Percentiles rank a stretch among this genome's conserved stretches.
phyloP scores from a whole-genome alignment of 2,797 vertebrate species.

The Myiothlypis coronata region DNA sequence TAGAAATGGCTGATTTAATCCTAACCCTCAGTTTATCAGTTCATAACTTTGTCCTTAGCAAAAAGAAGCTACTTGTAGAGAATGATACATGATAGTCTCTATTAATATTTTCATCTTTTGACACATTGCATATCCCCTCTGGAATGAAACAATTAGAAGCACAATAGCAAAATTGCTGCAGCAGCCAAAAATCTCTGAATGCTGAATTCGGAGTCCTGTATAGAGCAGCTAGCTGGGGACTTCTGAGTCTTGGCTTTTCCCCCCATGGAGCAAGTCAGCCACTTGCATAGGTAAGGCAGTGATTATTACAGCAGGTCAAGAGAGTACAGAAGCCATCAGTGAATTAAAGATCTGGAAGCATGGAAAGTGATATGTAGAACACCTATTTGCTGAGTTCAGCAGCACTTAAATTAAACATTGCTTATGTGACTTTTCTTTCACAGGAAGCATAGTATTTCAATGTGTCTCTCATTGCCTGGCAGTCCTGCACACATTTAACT shows the following conservation, averaged over 20 bases:
- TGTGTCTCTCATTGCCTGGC: background rate
- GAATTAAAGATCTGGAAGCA: background rate
- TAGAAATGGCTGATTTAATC: conserved; percentile 11
- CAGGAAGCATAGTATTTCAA: background rate
- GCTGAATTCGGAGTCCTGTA: background rate
- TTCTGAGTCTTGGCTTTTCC: background rate
- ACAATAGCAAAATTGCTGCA: background rate
- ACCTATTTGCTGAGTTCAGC: conserved; percentile 38
- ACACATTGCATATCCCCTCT: background rate
- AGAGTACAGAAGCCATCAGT: background rate
- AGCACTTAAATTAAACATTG: conserved; percentile 4
- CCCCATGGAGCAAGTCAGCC: background rate
- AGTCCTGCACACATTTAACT: background rate
- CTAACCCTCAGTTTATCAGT: conserved; percentile 15
- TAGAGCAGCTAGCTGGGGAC: background rate
- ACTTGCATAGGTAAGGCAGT: background rate
- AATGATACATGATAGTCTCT: background rate
- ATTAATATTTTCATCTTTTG: conserved; percentile 13
- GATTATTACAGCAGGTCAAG: background rate
- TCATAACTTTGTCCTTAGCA: background rate
- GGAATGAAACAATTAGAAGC: conserved; percentile 21
- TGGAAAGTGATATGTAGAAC: background rate
- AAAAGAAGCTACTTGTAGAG: background rate
- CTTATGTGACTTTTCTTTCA: background rate
- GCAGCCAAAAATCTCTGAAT: background rate